phyloP scores from a whole-genome alignment of 2,797 vertebrate species.

The Pampus argenteus region DNA sequence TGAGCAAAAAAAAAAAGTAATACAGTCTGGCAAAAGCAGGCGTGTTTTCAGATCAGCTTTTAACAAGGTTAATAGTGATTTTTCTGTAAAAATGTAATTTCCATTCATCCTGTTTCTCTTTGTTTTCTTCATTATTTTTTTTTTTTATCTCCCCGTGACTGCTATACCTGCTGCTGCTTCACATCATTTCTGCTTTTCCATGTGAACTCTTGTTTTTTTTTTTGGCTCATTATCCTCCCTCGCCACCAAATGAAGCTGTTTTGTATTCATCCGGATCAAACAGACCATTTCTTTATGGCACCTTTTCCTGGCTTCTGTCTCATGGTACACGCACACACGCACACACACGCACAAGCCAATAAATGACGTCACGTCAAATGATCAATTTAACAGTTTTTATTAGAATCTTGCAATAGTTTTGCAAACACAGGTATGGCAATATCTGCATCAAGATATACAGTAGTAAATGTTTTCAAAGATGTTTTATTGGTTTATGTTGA shows the following conservation, averaged over 20 bases:
- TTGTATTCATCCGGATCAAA: constrained; percentile 62
- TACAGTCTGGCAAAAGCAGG: constrained; percentile 80
- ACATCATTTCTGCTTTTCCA: constrained; percentile 47
- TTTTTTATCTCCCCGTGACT: constrained; percentile 41
- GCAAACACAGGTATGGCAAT: constrained; percentile 95
- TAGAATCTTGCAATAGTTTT: constrained; percentile 95
- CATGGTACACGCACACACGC: neutral
- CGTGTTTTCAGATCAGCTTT: constrained; percentile 74
- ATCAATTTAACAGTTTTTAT: constrained; percentile 90
- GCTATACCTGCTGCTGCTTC: constrained; percentile 59
- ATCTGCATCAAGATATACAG: constrained; percentile 97
- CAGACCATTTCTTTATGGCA: constrained; percentile 30
- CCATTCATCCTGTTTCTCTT: constrained; percentile 40
- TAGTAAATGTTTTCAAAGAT: constrained; percentile 88
- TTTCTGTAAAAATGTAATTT: constrained; percentile 71
- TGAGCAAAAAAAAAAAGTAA: constrained; percentile 82
- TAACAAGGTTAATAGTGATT: constrained; percentile 83
- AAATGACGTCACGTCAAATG: constrained; percentile 23
- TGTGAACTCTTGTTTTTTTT: constrained; percentile 35
- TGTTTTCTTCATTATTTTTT: constrained; percentile 51
- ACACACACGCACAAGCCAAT: constrained; percentile 18
- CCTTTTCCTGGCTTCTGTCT: constrained; percentile 43
- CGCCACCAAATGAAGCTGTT: constrained; percentile 69
- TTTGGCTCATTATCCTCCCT: constrained; percentile 63
- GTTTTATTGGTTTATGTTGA: constrained; percentile 87